These are phyloP conservation scores for Stenotaenia linearis DNA, from an alignment of 2,888 invertebrate genomes.

Conservation along the genomic window DNA sequence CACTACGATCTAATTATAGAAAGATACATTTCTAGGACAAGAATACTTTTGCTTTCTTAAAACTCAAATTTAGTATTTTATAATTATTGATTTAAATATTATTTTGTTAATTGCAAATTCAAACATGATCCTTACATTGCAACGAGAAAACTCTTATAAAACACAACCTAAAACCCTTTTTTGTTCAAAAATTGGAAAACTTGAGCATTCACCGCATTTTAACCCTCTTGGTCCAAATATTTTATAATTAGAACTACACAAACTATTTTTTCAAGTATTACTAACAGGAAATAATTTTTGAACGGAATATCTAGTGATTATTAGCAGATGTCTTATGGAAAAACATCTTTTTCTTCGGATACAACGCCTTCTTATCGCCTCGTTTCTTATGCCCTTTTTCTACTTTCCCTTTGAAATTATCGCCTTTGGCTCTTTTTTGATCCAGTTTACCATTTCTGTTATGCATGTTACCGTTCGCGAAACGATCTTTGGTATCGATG, in stretches of 20 bases:
- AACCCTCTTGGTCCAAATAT: neutral
- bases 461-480: neutral
- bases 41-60: too few species aligned
- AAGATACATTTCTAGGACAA: neutral
- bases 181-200: neutral
- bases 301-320: neutral
- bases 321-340: neutral
- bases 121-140: too few species aligned
- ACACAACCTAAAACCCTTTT: too few species aligned
- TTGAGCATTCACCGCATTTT: neutral
- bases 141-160: neutral
- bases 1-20: neutral
- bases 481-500: neutral
- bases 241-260: neutral
- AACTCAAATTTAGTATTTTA: too few species aligned
- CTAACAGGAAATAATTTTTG: neutral
- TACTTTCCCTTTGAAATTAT: too few species aligned
- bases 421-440: neutral
- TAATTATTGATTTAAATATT: too few species aligned
- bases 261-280: neutral
- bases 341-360: neutral
- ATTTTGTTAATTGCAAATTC: too few species aligned
- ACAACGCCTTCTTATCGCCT: neutral
- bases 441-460: neutral
- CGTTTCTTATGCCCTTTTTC: neutral